These are phyloP conservation scores for Phoeniculus purpureus DNA, from an alignment of 2,797 vertebrate species.

Conservation along the genomic window DNA sequence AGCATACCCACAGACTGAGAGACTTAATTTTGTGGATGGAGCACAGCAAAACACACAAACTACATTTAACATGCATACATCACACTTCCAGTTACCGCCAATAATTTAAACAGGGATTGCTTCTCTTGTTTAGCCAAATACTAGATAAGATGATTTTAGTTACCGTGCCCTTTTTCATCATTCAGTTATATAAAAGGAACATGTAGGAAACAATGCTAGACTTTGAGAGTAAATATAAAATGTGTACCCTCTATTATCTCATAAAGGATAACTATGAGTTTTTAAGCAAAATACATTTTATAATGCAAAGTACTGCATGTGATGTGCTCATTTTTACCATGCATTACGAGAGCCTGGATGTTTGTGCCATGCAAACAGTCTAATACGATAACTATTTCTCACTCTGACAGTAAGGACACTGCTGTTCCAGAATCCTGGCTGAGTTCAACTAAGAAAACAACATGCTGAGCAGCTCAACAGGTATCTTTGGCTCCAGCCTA, in stretches of 20 bases:
- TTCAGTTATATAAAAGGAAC: neutral
- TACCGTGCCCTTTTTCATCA: neutral
- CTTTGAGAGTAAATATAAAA: neutral
- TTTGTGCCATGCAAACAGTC: constrained; percentile 44
- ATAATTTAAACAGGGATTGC: neutral
- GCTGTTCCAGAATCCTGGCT: constrained; percentile 59
- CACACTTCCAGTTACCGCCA: neutral
- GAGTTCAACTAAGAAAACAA: constrained; percentile 41
- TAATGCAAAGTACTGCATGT: neutral
- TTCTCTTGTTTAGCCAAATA: neutral
- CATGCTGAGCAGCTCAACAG: constrained; percentile 29
- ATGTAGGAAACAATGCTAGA: neutral
- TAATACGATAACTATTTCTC: constrained; percentile 67
- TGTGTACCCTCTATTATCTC: neutral
- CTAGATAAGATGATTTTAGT: neutral
- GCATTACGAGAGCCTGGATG: neutral
- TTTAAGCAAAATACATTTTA: neutral
- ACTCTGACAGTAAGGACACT: constrained; percentile 44
- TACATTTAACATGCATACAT: neutral
- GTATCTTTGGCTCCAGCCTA: constrained; percentile 19
- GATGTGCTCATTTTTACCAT: constrained; percentile 7
- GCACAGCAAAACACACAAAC: neutral
- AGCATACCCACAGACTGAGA: neutral
- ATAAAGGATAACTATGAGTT: neutral
- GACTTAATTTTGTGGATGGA: neutral